phyloP scores from a whole-genome alignment of 2,888 invertebrate species.

The Schizotus pectinicornis region DNA sequence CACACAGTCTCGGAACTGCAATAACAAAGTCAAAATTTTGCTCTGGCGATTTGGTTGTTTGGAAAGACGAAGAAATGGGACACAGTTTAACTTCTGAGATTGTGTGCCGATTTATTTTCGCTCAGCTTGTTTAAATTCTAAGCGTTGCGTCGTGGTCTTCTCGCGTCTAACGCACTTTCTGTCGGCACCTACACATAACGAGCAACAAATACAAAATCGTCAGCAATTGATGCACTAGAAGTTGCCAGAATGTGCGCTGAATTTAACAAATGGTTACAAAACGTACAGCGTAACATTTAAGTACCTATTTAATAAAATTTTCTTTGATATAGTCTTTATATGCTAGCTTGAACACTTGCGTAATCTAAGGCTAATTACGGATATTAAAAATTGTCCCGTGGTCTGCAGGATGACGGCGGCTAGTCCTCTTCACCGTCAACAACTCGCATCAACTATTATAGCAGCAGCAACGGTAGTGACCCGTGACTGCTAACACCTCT shows the following conservation, averaged over 20 bases:
- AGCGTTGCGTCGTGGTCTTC: slow-evolving; percentile 8
- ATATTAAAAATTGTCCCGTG: slow-evolving; percentile 9
- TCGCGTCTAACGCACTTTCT: slow-evolving; percentile 3
- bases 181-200: slow-evolving; percentile 4
- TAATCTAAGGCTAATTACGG: slow-evolving; percentile 21
- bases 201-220: slow-evolving; percentile 1
- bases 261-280: slow-evolving; percentile 6
- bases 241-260: neutral
- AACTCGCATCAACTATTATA: neutral
- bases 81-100: no score
- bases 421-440: neutral
- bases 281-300: neutral
- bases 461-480: no score
- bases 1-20: no score
- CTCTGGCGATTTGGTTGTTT: no score
- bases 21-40: no score
- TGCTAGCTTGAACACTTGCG: slow-evolving; percentile 26
- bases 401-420: no score
- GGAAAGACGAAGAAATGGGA: no score
- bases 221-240: no score
- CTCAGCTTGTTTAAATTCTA: slow-evolving; percentile 21
- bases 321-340: slow-evolving; percentile 16
- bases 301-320: slow-evolving; percentile 13
- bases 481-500: no score
- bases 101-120: neutral